Base-by-base conservation (phyloP, 2,113 vertebrate genomes). In the Pan paniscus region DNA sequence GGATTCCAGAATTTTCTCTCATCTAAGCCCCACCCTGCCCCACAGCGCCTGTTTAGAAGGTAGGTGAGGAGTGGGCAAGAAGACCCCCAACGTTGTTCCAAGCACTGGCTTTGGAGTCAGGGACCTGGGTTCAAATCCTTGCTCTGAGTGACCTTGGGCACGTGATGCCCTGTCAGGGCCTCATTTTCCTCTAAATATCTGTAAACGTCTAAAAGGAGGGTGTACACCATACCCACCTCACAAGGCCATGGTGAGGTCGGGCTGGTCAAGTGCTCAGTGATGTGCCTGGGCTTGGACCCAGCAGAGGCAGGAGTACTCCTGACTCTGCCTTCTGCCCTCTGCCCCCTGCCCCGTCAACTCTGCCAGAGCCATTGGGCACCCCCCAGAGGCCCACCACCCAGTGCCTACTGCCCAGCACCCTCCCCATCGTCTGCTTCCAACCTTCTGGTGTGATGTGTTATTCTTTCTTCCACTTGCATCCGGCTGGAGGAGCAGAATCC, bases 261-360 rank as follows among this genome's bases (percentile, higher is more conserved):
- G 55, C 38, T 84, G 59, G 38, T 12, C 23, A 0, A 0, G 3
- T 25, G 73, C 17, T 16, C 0, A 0, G 67, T 23, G 18, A 0
- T 0, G 3, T 32, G 64, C 8, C 22, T 0, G 0, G 55, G 8
- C 46, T 55, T 7, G 14, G 73, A n/a, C 3, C 72, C 6, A 1
- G 18, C 57, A 32, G 87, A 16, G 6, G 68, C 8, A 25, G 38
- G 5, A 6, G 23, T 13, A 23, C 32, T 52, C 79, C 30, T 35
- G 16, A 0, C 46, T 16, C 18, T 38, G 75, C 67, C 8, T 25
- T 61, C 59, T 61, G 59, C 50, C 50, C 20, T 48, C 88, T 17
- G 48, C 57, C 92, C 73, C 17, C 64, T 1, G 0, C 32, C 18
- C 73, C 3, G 14, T 27, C 3, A 11, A 32, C 48, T 20, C 43